Evolutionary conservation across 1,140 invertebrate genomes (phyloP).

Genomic region (Ceratina japonica): DNA sequence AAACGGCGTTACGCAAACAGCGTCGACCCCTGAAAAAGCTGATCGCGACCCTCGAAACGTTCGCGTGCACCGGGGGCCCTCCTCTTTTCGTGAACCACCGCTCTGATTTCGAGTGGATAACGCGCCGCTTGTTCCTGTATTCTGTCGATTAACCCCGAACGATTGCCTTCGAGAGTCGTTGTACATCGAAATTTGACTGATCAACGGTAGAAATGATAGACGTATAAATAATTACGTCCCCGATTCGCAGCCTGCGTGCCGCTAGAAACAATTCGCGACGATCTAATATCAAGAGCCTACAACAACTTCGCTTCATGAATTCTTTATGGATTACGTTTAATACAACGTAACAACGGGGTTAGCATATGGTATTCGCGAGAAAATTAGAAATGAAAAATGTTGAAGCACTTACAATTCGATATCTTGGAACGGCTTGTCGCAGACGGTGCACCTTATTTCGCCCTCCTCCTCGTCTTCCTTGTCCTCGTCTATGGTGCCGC

Average conservation of each 20-base stretch:
- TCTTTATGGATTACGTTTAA: constrained; percentile 36
- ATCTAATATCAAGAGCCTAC: constrained; percentile 51
- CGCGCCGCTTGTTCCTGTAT: constrained; percentile 56
- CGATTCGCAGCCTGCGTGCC: constrained; percentile 5
- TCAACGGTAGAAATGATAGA: background rate
- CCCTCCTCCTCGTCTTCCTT: constrained; percentile 83
- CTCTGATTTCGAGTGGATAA: constrained; percentile 69
- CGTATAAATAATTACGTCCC: constrained; percentile 13
- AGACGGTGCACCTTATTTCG: constrained; percentile 84
- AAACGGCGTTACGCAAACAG: constrained; percentile 20
- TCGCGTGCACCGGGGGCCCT: constrained; percentile 67
- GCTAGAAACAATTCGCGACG: constrained; percentile 26
- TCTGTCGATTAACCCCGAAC: constrained; percentile 63
- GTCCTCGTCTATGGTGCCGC: constrained; percentile 83
- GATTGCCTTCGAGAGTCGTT: constrained; percentile 3
- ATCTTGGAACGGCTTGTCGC: constrained; percentile 85
- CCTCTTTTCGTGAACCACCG: constrained; percentile 32
- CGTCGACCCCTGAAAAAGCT: constrained; percentile 45
- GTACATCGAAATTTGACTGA: background rate
- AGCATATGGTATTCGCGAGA: too few relatives aligned
- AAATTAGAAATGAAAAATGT: background rate
- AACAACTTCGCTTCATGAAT: constrained; percentile 45
- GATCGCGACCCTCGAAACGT: constrained; percentile 41
- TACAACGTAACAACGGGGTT: too few relatives aligned
- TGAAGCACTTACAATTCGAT: constrained; percentile 84